Evolutionary conservation across 2,888 invertebrate genomes (phyloP).

Genomic region (Nomada fabriciana): DNA sequence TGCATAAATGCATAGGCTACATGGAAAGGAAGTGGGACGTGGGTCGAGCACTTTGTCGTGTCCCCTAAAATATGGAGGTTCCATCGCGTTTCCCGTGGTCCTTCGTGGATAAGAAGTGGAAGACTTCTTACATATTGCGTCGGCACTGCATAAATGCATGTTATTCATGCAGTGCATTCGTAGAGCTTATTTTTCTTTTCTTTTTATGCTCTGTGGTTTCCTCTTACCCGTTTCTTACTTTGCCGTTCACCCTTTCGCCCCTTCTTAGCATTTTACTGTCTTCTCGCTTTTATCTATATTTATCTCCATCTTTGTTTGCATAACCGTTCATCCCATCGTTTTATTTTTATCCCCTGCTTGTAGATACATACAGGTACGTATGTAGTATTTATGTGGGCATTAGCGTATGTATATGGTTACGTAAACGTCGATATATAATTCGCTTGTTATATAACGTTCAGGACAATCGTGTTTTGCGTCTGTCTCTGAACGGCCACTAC

Average conservation of each 20-base stretch:
- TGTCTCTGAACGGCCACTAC: slow-evolving; percentile 49
- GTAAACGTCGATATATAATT: slow-evolving; percentile 73
- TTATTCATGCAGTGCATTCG: slow-evolving; percentile 78
- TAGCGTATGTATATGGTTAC: slow-evolving; percentile 57
- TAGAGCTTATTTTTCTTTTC: slow-evolving; percentile 58
- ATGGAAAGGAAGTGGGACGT: slow-evolving; percentile 59
- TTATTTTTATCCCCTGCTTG: not conserved
- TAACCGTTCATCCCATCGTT: not conserved
- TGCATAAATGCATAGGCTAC: slow-evolving; percentile 80
- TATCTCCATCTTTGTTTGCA: not conserved
- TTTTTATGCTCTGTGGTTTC: slow-evolving; percentile 52
- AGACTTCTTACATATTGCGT: slow-evolving; percentile 79
- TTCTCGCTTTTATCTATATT: not conserved
- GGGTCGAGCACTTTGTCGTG: slow-evolving; percentile 73
- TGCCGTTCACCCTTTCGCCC: not conserved
- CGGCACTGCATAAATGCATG: slow-evolving; percentile 81
- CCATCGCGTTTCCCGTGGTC: slow-evolving; percentile 69
- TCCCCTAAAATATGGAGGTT: slow-evolving; percentile 76
- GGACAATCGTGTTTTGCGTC: slow-evolving; percentile 63
- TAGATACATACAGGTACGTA: not conserved
- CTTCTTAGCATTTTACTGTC: not conserved
- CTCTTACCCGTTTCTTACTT: not conserved
- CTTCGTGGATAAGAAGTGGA: slow-evolving; percentile 74
- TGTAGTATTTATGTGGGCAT: not conserved
- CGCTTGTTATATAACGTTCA: slow-evolving; percentile 74